Evolutionary conservation across 1,140 invertebrate genomes (phyloP), one percentile per base, ranked within the genome.

Genomic region (Drosophila kikkawai): DNA sequence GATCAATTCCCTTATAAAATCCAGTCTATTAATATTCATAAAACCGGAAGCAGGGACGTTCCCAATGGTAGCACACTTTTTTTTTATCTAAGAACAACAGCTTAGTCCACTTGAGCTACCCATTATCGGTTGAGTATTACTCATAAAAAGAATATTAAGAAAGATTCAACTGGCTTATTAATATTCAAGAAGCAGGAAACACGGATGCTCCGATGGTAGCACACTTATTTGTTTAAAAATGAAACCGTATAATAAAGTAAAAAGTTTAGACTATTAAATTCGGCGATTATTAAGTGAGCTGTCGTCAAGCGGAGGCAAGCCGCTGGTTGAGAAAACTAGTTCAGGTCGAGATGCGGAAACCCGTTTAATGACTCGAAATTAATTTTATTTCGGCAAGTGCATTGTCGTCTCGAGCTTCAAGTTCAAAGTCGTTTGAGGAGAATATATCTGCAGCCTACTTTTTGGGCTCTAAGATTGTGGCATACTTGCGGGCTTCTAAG

Each of bases 271-370:
- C 48, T 42, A 70, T 45, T 68, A 70, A 68, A 55, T 19, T 15
- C 4, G 15, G 19, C 1, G 19, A 50, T 50, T 68, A 51, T 68
- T 50, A 36, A 26, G 63, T 65, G 39, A 66, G 53, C 56, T 78
- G 75, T 78, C 65, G 75, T 77, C 75, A 78, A 78, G 64, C 75
- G 75, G 42, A 59, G 57, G 29, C 37, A 15, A 26, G 19, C 11
- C 34, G 34, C 7, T 48, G 8, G 15, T 22, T 41, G 13, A 56
- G 34, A 34, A 61, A 77, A 77, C 64, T 77, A 77, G 75, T 60
- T 77, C 63, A 77, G 65, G 22, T 42, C n/a, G 22, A 59, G 41
- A 77, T 56, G 51, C 64, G 48, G 63, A 78, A 78, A 69, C 75
- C 42, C 26, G 75, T 71, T 79, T 79, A 57, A 79, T 79, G 50